Base-by-base conservation (phyloP, 37 sponge, comb jelly and placozoan species). In the Spongia lamella region DNA sequence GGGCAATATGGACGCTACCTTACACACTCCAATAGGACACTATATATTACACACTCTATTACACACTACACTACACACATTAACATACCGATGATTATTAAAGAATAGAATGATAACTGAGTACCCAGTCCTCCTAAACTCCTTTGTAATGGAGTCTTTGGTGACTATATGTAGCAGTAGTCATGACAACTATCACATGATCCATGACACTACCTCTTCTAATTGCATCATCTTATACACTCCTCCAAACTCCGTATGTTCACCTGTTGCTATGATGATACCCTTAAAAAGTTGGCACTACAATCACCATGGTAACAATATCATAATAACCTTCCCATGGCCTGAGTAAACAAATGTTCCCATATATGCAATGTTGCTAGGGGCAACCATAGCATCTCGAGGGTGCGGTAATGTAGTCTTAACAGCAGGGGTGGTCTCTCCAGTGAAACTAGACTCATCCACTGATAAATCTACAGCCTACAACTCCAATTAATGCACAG, bases 361-460 rank as follows among this genome's bases (percentile, higher is more conserved):
- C 99, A 98, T 98, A 74, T 80, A 98, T 13, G 86, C 84, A 26
- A 98, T 77, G 65, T 98, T 98, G 51, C 54, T 81, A 3, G 79
- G 73, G 31, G 83, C 58, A 25, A 83, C 62, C 35, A 86, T 50
- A 27, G 72, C 73, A 31, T 68, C 24, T 20, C 30, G 58, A 0
- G 72, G 22, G 38, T 63, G 71, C 7, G 50, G 66, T 27, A 79
- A 66, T 9, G 88, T 66, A 61, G 51, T 43, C 81, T 98, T 98
- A 20, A 20, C 61, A 39, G 83, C 68, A 29, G 93, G 91, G 24
- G 63, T 73, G 14, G 91, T 92, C 80, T 98, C 99, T 0, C 99
- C 99, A 1, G 99, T 98, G 83, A 98, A 98, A 49, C 93, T 92
- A 40, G 96, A 95, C 89, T 98, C 99, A 77, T 98, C 95, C 33